These are phyloP conservation scores for Myxocyprinus asiaticus DNA, from an alignment of 2,113 vertebrate species.

Conservation along the genomic window DNA sequence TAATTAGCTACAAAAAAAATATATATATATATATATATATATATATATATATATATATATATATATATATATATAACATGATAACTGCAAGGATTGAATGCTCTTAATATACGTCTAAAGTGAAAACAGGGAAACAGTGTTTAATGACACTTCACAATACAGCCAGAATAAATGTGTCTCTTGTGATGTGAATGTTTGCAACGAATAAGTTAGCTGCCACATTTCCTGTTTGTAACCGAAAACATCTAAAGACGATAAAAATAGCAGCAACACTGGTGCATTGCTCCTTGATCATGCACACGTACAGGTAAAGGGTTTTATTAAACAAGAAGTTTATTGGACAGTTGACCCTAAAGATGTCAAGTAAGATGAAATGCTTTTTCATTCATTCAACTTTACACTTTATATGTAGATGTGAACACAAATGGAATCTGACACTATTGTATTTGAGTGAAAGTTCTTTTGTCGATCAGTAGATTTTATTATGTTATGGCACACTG, in stretches of 20 bases:
- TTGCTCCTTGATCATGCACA: constrained; percentile 16
- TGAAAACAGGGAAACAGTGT: not conserved
- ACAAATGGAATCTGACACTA: too few species aligned
- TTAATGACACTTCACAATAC: not conserved
- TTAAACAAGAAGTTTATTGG: not conserved
- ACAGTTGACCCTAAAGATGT: not conserved
- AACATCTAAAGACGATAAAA: constrained; percentile 68
- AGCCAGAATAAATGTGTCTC: constrained; percentile 27
- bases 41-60: too few species aligned
- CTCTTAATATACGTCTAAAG: not conserved
- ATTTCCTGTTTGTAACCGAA: constrained; percentile 81
- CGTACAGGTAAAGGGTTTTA: constrained; percentile 40
- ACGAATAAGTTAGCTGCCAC: constrained; percentile 64
- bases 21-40: too few species aligned
- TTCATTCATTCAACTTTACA: too few species aligned
- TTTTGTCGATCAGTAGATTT: too few species aligned
- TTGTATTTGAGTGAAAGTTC: too few species aligned
- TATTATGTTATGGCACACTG: too few species aligned
- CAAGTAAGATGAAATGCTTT: constrained; percentile 5
- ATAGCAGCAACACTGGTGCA: constrained; percentile 58
- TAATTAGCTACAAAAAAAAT: too few species aligned
- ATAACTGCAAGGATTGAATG: too few species aligned
- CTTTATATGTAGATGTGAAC: too few species aligned
- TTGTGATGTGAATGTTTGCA: constrained; percentile 35
- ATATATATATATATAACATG: too few species aligned